phyloP scores from a whole-genome alignment of 1,140 invertebrate genomes.

The Anastrepha obliqua region DNA sequence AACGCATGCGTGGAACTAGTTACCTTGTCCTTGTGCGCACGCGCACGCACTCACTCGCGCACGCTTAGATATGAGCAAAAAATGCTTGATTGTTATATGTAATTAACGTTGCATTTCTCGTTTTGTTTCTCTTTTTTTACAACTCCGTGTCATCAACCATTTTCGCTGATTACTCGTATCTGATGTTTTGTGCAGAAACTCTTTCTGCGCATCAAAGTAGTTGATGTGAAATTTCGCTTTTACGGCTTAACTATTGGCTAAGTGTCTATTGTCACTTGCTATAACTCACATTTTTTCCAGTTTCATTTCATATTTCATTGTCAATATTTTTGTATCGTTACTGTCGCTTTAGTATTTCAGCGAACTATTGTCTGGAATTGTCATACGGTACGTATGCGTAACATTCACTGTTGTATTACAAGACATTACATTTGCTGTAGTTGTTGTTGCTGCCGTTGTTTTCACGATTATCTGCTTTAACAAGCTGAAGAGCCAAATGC shows the following conservation, averaged over 20 bases:
- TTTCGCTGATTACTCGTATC: neutral
- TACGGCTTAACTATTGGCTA: no score
- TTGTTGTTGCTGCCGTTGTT: no score
- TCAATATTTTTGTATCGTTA: neutral
- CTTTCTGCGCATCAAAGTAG: no score
- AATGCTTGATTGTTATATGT: neutral
- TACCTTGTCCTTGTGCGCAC: neutral
- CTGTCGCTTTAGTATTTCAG: neutral
- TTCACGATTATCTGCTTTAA: no score
- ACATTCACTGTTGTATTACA: neutral
- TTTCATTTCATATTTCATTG: neutral
- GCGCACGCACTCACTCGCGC: neutral
- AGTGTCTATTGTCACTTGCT: neutral
- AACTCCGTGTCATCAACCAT: neutral
- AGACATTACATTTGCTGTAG: no score
- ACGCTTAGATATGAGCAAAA: neutral
- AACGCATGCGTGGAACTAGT: neutral
- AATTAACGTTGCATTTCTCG: slow-evolving; percentile 7
- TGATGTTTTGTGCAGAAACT: no score
- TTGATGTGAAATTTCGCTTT: no score
- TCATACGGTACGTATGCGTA: slow-evolving; percentile 18
- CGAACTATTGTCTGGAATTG: neutral
- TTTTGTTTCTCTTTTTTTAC: neutral
- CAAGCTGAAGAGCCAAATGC: no score
- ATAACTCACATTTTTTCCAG: neutral